Conservation (phyloP, 92 coral and sea anemone species). For the Porites divaricata region DNA sequence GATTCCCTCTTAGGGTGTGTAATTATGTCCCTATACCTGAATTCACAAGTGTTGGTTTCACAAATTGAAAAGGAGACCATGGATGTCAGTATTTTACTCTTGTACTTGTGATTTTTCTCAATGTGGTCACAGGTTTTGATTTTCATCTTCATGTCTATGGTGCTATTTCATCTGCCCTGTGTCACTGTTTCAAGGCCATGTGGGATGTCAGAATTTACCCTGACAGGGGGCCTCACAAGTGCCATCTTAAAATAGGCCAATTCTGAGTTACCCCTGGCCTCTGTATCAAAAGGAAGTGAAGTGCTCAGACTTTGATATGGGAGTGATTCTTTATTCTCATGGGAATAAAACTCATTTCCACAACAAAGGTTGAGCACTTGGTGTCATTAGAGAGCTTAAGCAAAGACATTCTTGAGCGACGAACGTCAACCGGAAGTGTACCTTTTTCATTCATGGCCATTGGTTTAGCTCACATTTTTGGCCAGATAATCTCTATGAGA, state of each 20-base stretch:
- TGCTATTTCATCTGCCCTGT: too few species aligned
- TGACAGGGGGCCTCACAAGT: not conserved
- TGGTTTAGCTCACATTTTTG: too few species aligned
- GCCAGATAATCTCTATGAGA: too few species aligned
- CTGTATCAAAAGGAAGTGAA: conserved; percentile 10
- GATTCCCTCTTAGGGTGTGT: not conserved
- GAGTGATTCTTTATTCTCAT: conserved; percentile 17
- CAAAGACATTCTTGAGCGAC: too few species aligned
- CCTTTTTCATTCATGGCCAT: too few species aligned
- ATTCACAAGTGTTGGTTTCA: not conserved
- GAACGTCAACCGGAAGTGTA: too few species aligned
- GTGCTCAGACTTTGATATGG: conserved; percentile 13
- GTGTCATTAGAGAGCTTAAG: too few species aligned
- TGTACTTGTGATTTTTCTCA: not conserved
- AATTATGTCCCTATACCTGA: not conserved
- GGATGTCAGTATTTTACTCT: not conserved
- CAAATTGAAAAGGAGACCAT: not conserved
- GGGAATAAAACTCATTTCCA: conserved; percentile 8
- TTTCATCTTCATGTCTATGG: not conserved
- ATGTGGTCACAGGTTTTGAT: not conserved
- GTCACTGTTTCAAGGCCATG: not conserved
- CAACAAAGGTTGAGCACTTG: conserved; percentile 17
- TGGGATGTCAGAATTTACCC: not conserved
- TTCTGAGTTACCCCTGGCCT: not conserved
- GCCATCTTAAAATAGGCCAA: not conserved